These are phyloP conservation scores for Brotula barbata DNA, from an alignment of 2,797 vertebrate genomes.

Conservation along the genomic window DNA sequence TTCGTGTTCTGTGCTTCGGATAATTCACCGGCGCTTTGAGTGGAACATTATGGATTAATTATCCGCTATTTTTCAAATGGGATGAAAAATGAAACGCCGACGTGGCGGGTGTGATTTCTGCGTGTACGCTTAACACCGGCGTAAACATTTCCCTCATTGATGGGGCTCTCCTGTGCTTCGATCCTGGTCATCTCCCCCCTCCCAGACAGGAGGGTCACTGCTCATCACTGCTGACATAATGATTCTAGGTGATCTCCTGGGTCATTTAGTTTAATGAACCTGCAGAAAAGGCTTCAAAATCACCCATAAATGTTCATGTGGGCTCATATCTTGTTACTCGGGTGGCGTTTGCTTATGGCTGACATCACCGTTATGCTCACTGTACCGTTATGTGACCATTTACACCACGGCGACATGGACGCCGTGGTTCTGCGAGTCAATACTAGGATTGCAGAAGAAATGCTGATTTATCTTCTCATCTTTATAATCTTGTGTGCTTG, in stretches of 20 bases:
- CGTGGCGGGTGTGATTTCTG: neutral
- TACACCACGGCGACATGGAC: conserved; percentile 31
- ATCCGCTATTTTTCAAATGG: conserved; percentile 52
- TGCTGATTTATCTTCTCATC: neutral
- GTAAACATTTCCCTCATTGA: conserved; percentile 3
- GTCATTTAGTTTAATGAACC: conserved; percentile 59
- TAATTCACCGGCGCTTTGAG: conserved; percentile 48
- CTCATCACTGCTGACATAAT: conserved; percentile 38
- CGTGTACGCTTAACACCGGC: conserved; percentile 5
- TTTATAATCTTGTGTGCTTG: neutral
- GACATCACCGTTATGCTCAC: conserved; percentile 49
- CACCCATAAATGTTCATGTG: conserved; percentile 48
- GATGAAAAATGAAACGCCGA: conserved; percentile 49
- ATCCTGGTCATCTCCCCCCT: neutral
- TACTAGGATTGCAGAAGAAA: conserved; percentile 8
- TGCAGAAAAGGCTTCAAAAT: conserved; percentile 25
- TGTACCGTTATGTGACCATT: conserved; percentile 54
- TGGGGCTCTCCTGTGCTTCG: neutral
- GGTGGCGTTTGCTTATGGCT: conserved; percentile 38
- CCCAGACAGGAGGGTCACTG: conserved; percentile 22
- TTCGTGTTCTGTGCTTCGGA: conserved; percentile 50
- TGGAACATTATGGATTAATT: conserved; percentile 65
- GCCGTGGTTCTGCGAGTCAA: conserved; percentile 33
- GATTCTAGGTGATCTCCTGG: conserved; percentile 15
- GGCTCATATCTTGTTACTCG: conserved; percentile 45